A percentile compares a stretch with the other conserved stretches of the same genome.
These are phyloP conservation scores for Pteronura brasiliensis DNA, from an alignment of 2,113 vertebrate genomes.

Conservation along the genomic window DNA sequence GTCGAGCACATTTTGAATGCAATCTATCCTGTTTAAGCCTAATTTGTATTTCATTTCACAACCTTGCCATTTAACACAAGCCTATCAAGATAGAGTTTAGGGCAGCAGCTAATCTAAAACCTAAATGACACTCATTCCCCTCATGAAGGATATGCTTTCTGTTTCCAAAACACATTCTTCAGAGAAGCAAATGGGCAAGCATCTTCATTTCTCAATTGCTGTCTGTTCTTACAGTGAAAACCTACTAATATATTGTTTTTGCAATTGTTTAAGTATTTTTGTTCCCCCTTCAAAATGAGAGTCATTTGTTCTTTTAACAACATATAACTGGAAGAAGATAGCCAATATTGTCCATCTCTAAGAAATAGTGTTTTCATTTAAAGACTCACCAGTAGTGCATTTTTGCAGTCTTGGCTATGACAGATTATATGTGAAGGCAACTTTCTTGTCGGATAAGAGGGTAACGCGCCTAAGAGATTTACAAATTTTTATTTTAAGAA, in stretches of 20 bases:
- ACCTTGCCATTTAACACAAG: constrained; percentile 70
- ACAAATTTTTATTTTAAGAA: constrained; percentile 38
- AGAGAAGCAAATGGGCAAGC: background rate
- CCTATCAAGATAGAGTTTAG: constrained; percentile 51
- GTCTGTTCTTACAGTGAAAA: background rate
- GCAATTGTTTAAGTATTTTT: background rate
- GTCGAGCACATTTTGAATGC: constrained; percentile 66
- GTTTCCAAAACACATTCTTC: background rate
- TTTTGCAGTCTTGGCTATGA: background rate
- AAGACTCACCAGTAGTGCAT: background rate
- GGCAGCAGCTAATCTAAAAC: constrained; percentile 62
- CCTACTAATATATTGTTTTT: background rate
- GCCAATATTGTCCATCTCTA: background rate
- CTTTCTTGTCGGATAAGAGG: constrained; percentile 47
- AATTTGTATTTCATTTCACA: constrained; percentile 77
- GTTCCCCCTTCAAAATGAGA: background rate
- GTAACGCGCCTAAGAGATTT: background rate
- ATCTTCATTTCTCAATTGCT: background rate
- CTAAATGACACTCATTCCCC: constrained; percentile 40
- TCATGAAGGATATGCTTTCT: background rate
- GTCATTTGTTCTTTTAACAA: constrained; percentile 50
- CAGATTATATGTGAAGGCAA: constrained; percentile 37
- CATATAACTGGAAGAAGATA: background rate
- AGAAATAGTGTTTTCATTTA: constrained; percentile 3
- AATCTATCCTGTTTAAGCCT: constrained; percentile 64